Conservation (phyloP, 2,797 vertebrate genomes). For the Oophaga sylvatica region DNA sequence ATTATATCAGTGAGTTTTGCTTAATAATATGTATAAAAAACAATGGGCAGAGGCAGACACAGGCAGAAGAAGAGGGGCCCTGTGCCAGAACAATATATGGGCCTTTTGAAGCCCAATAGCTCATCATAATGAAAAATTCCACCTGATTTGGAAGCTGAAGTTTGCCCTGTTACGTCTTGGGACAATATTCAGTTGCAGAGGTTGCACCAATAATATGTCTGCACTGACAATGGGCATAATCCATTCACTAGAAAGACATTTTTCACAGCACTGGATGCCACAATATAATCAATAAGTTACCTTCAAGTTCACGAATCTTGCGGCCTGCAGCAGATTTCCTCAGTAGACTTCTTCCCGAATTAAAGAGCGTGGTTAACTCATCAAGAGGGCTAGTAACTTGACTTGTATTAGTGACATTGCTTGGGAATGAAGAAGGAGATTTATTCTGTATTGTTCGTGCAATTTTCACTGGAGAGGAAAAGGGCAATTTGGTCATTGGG, state of each 20-base stretch:
- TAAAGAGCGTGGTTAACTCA: slow-evolving; percentile 93
- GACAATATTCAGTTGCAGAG: too few species aligned
- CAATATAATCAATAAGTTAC: slow-evolving; percentile 64
- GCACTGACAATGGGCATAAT: not conserved
- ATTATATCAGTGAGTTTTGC: not conserved
- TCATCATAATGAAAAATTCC: too few species aligned
- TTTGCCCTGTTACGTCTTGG: too few species aligned
- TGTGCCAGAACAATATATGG: too few species aligned
- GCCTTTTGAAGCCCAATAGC: too few species aligned
- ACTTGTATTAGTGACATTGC: slow-evolving; percentile 85
- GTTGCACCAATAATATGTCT: too few species aligned
- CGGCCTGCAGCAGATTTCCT: slow-evolving; percentile 89
- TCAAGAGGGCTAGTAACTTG: slow-evolving; percentile 91
- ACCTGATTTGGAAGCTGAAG: too few species aligned
- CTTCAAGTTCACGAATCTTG: slow-evolving; percentile 87
- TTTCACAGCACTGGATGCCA: not conserved
- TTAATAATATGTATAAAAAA: too few species aligned
- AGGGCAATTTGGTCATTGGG: slow-evolving; percentile 78
- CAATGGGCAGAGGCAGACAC: too few species aligned
- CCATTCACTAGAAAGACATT: not conserved
- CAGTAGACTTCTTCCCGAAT: slow-evolving; percentile 87
- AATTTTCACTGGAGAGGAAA: slow-evolving; percentile 86
- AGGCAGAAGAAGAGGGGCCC: too few species aligned
- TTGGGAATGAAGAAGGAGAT: slow-evolving; percentile 81
- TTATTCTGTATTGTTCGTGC: slow-evolving; percentile 82